Evolutionary conservation across 64 coral and sea anemone genomes (phyloP), one percentile per base, ranked within the genome.

Genomic region (Pachyseris speciosa): DNA sequence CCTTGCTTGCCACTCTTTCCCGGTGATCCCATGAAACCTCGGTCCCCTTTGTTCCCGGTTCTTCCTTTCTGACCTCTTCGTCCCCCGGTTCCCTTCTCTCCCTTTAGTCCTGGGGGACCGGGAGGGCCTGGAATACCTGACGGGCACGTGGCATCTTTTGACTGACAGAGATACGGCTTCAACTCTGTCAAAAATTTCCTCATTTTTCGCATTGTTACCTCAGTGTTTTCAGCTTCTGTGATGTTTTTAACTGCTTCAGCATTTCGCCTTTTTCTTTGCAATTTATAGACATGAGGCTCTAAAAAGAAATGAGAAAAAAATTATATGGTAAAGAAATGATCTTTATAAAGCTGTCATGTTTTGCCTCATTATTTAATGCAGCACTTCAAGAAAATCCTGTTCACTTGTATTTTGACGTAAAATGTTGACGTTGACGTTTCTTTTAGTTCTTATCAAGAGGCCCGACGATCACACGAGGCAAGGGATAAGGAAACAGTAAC

Each of bases 1-100:
- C 87, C 87, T 37, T 48, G 72, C 26, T 67, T 67, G 1, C 87
- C 87, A 11, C 64, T 51, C 9, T 49, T 64, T 37, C 87, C 87
- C 17, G 57, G 43, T 44, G 61, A 61, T 51, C 87, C 87, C 59
- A 67, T 67, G 9, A 49, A 69, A 0, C 87, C 87, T 69, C 40
- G 15, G 26, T 79, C 76, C 8, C 86, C 86, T 29, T 45, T 59
- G 36, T 45, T 67, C 47, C 83, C 83, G 3, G 0, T 45, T 40
- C 3, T 65, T 68, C 83, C 83, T 33, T 45, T 65, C 28, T 43
- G 52, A 24, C 87, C 87, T 38, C 31, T 75, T 43, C n/a, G 60
- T 53, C 87, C 87, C 10, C 42, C 45, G 4, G 41, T 17, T 78
- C 87, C 87, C 53, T 53, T 90, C 1, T 36, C 19, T 68, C 74